Evolutionary conservation across 2,113 vertebrate genomes (phyloP), one percentile per base, ranked within the genome.

Genomic region (Sinocyclocheilus anophthalmus): DNA sequence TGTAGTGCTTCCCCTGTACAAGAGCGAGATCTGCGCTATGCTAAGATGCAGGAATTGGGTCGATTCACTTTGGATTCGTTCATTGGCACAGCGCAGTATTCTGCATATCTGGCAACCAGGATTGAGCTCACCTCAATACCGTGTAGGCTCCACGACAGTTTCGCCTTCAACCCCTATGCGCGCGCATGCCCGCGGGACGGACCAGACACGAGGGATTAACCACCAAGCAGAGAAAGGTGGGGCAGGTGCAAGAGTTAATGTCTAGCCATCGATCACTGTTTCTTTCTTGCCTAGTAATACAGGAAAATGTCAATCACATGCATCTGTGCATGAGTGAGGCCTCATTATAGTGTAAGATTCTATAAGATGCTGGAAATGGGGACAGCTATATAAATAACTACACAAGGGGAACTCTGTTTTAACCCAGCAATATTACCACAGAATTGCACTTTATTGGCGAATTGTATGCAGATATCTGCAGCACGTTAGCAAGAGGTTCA

Each of bases 221-320:
- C n/a, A n/a, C n/a, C n/a, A n/a, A n/a, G n/a, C n/a, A n/a, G n/a
- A n/a, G n/a, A n/a, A n/a, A n/a, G 50, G 18, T 72, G n/a, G 57
- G 70, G 69, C 22, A 84, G 67, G 33, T 50, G 57, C 69, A 75
- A 86, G 59, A 87, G 61, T 61, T 65, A 69, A 61, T 65, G 6
- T 61, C 26, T 65, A 72, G 22, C 42, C 42, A 39, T 65, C 84
- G 10, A 88, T 79, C 70, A 63, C 72, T 77, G 53, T 83, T 85
- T 75, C 55, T 55, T 65, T 79, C 59, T 50, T 82, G 67, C 59
- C 26, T 22, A 18, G 33, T 48, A 37, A 30, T 65, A 57, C 50
- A 42, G 78, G 72, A 87, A 70, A 69, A 63, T 83, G 14, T 37
- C 61, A 77, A 81, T 83, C 45, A 45, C 26, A 18, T 14, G n/a